phyloP scores from a whole-genome alignment of 2,797 vertebrate genomes.

The Sebastes itinus region DNA sequence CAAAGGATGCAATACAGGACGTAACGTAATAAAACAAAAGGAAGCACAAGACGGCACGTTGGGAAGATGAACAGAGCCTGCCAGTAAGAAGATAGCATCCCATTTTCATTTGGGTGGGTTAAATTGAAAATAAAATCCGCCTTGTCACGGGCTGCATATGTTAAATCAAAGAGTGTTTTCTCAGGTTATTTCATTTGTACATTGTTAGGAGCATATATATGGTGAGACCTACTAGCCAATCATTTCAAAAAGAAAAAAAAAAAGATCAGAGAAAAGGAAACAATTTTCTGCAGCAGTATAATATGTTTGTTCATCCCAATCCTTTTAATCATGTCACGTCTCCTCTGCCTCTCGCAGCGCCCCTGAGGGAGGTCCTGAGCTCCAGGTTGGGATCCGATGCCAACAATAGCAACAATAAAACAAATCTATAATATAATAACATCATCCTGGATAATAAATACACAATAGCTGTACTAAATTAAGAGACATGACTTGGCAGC shows the following conservation, averaged over 20 bases:
- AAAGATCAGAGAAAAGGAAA: neutral
- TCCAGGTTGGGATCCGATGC: neutral
- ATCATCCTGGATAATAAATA: neutral
- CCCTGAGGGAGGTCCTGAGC: neutral
- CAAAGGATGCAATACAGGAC: neutral
- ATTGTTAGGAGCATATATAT: neutral
- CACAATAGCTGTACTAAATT: neutral
- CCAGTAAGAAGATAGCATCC: neutral
- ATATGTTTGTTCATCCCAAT: neutral
- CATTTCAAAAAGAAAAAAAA: slow-evolving; percentile 10
- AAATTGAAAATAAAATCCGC: neutral
- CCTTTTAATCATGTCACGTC: neutral
- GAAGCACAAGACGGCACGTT: too few species aligned
- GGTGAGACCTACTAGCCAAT: neutral
- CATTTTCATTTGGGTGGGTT: neutral
- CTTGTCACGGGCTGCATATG: neutral
- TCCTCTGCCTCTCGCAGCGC: neutral
- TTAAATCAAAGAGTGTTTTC: neutral
- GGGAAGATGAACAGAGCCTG: neutral
- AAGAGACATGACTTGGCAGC: neutral
- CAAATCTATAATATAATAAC: neutral
- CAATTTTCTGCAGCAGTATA: neutral
- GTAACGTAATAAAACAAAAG: neutral
- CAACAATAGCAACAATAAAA: neutral
- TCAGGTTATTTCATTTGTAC: neutral